These are phyloP conservation scores for Mirza zaza DNA, from an alignment of 2,113 vertebrate species.

Conservation along the genomic window DNA sequence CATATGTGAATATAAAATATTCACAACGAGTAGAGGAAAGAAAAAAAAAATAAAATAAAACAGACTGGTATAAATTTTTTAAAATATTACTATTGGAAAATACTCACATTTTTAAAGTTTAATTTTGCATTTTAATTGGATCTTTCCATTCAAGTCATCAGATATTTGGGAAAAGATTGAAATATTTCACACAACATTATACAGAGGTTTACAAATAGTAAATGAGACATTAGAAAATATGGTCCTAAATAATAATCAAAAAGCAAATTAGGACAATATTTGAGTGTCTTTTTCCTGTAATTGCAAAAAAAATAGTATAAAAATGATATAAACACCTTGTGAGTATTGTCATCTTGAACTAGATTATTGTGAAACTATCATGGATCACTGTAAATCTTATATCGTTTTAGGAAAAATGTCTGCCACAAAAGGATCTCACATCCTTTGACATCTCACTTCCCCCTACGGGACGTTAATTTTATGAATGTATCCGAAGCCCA, in stretches of 20 bases:
- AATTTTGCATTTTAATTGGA: constrained; percentile 33
- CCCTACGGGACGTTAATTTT: not conserved
- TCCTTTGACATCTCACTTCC: not conserved
- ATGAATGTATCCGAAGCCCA: not conserved
- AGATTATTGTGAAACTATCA: not conserved
- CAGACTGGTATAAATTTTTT: not conserved
- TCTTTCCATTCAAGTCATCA: not conserved
- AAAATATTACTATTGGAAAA: not conserved
- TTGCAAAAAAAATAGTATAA: not conserved
- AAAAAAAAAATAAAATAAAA: not conserved
- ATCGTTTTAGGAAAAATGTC: not conserved
- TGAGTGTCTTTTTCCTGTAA: not conserved
- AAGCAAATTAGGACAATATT: not conserved
- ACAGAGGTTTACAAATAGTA: not conserved
- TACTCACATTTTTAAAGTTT: not conserved
- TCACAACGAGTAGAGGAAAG: not conserved
- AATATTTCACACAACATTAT: not conserved
- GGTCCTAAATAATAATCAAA: not conserved
- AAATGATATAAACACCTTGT: not conserved
- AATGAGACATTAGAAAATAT: constrained; percentile 16
- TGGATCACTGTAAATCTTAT: not conserved
- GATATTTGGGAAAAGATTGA: not conserved
- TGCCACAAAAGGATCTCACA: not conserved
- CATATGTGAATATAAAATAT: constrained; percentile 42
- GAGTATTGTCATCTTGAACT: not conserved